Evolutionary conservation across 2,888 invertebrate species (phyloP), one percentile per base, ranked within the genome.

Genomic region (Koerneria pararmatus): DNA sequence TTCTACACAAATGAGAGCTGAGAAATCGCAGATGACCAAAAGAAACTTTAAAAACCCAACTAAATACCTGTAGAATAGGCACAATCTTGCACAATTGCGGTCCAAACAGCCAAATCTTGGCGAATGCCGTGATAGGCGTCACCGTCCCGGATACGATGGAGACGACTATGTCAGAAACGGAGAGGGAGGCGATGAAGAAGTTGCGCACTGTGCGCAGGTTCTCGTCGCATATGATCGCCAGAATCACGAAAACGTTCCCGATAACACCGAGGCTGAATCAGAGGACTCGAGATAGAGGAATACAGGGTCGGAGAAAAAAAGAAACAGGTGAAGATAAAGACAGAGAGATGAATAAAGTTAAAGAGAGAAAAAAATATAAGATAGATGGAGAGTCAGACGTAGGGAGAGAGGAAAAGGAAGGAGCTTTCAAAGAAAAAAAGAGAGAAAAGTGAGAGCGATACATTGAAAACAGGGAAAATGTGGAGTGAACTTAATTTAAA

Each of bases 81-180:
- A 93, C 91, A 78, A 95, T 86, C 84, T 94, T 93, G 83, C 97
- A 97, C 68, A 95, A 87, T 0, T 89, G 87, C 34, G 89, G 88
- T 0, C 97, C 97, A 85, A 97, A 95, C 48, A 91, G 89, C 97
- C 97, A 98, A 53, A 90, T 88, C 65, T 86, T 91, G 73, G 92
- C 88, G 83, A 95, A 95, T 0, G 93, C 91, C 83, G 95, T 93
- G 0, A 95, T 87, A 0, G 97, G 95, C 0, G 97, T 98, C 82
- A 97, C 95, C 0, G 95, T 54, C 54, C 64, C 64, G 19, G 70
- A 71, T 60, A 97, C 88, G 15, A 91, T 88, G 83, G 94, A 95
- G 73, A 97, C 88, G 53, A 97, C 86, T 64, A 97, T 92, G 84
- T 97, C 97, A 8, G 94, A 93, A 35, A 73, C 71, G 19, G 77